Conservation (phyloP, 2,113 vertebrate genomes). For the Myrmecophaga tridactyla region DNA sequence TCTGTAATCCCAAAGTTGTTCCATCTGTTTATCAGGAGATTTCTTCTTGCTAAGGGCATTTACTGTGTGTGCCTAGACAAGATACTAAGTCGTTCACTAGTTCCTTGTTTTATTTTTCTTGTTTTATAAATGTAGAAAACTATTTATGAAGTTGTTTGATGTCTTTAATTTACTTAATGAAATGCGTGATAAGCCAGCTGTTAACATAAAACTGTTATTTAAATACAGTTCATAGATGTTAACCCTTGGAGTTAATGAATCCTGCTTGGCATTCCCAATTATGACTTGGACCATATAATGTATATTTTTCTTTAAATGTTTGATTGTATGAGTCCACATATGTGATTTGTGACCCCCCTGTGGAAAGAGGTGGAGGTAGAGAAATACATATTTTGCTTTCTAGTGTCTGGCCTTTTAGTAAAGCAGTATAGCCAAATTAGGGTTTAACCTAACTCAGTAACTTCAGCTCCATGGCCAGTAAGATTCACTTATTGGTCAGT, state of each 20-base stretch:
- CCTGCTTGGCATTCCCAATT: not conserved
- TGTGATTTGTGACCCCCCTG: not conserved
- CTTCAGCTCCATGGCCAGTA: not conserved
- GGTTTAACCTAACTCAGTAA: not conserved
- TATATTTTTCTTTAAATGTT: not conserved
- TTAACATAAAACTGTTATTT: slow-evolving; percentile 15
- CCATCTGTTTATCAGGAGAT: not conserved
- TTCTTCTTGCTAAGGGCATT: slow-evolving; percentile 32
- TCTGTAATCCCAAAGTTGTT: not conserved
- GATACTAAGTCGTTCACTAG: not conserved
- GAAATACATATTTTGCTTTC: slow-evolving; percentile 42
- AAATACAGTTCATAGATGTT: not conserved
- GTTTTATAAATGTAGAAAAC: slow-evolving; percentile 3
- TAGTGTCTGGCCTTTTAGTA: not conserved
- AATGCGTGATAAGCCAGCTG: not conserved
- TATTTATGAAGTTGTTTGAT: not conserved
- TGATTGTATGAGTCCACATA: not conserved
- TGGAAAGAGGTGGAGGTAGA: not conserved
- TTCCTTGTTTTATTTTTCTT: slow-evolving; percentile 34
- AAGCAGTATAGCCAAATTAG: slow-evolving; percentile 18
- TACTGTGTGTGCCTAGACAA: not conserved
- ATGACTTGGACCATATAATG: not conserved
- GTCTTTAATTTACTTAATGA: not conserved
- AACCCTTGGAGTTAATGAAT: slow-evolving; percentile 10
- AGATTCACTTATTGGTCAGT: not conserved